These are phyloP conservation scores for Hypsopygia costalis DNA, from an alignment of 2,888 invertebrate genomes.

Conservation along the genomic window DNA sequence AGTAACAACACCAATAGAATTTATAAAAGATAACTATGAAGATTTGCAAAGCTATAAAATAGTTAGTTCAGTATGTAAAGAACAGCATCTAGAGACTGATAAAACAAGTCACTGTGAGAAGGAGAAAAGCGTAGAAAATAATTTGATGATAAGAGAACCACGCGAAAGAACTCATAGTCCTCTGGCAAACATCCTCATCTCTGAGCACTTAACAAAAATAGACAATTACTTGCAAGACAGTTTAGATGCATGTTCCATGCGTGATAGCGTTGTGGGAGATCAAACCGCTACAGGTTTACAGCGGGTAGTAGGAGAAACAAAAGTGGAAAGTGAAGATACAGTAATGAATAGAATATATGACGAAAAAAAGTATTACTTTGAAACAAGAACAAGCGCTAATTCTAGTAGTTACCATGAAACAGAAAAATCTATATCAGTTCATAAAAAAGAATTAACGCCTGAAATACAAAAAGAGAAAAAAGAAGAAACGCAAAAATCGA, in stretches of 20 bases:
- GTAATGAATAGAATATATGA: slow-evolving; percentile 17
- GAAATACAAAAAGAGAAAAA: slow-evolving; percentile 5
- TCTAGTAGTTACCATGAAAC: slow-evolving; percentile 21
- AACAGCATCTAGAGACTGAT: slow-evolving; percentile 40
- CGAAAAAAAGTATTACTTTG: slow-evolving; percentile 20
- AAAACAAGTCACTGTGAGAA: slow-evolving; percentile 10
- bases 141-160: slow-evolving; percentile 26
- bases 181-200: slow-evolving; percentile 51
- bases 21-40: slow-evolving; percentile 57
- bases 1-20: slow-evolving; percentile 45
- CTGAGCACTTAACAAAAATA: slow-evolving; percentile 67
- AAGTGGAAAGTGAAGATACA: slow-evolving; percentile 19
- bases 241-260: slow-evolving; percentile 52
- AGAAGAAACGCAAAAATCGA: slow-evolving; percentile 16
- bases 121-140: slow-evolving; percentile 19
- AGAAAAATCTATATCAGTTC: slow-evolving; percentile 11
- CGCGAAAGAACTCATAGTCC: slow-evolving; percentile 48
- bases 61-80: slow-evolving; percentile 62
- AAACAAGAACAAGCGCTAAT: slow-evolving; percentile 20
- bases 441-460: slow-evolving; percentile 18
- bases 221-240: slow-evolving; percentile 68
- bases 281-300: slow-evolving; percentile 23
- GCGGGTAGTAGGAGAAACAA: slow-evolving; percentile 25
- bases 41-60: slow-evolving; percentile 73
- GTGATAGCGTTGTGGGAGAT: slow-evolving; percentile 21